Conservation (phyloP, 1,140 invertebrate species). For the Drosophila mayri region DNA sequence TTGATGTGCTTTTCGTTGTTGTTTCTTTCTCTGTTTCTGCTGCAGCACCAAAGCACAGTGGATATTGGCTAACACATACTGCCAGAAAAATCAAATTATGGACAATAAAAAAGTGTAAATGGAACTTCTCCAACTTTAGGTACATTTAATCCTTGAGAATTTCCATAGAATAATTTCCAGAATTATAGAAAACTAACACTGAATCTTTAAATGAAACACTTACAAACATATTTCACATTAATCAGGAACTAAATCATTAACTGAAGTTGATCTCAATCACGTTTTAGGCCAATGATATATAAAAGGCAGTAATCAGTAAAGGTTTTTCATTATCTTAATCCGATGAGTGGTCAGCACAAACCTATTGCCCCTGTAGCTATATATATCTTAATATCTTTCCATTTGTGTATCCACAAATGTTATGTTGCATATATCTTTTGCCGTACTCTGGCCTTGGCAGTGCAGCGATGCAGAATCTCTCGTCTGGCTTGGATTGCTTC, state of each 20-base stretch:
- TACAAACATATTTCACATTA: not conserved
- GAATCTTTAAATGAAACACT: not conserved
- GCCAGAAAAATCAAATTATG: not conserved
- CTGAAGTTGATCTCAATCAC: not conserved
- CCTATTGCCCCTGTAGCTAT: not conserved
- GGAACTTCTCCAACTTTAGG: not conserved
- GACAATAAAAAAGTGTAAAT: not conserved
- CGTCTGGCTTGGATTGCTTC: conserved; percentile 23
- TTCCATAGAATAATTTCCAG: too few species aligned
- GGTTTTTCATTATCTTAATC: too few species aligned
- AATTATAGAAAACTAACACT: not conserved
- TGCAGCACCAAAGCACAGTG: conserved; percentile 27
- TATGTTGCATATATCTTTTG: not conserved
- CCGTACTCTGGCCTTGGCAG: conserved; percentile 26
- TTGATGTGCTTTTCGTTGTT: conserved; percentile 16
- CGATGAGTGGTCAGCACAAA: not conserved
- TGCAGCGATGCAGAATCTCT: conserved; percentile 53
- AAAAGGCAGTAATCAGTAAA: not conserved
- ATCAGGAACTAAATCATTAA: not conserved
- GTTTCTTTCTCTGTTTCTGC: conserved; percentile 7
- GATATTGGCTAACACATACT: not conserved
- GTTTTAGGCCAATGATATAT: not conserved
- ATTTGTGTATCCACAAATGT: conserved; percentile 8
- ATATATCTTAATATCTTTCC: not conserved
- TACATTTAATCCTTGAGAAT: not conserved